A percentile compares a stretch with the other conserved stretches of the same genome.
phyloP scores from a whole-genome alignment of 2,888 invertebrate genomes.

The Ectemnius lituratus region DNA sequence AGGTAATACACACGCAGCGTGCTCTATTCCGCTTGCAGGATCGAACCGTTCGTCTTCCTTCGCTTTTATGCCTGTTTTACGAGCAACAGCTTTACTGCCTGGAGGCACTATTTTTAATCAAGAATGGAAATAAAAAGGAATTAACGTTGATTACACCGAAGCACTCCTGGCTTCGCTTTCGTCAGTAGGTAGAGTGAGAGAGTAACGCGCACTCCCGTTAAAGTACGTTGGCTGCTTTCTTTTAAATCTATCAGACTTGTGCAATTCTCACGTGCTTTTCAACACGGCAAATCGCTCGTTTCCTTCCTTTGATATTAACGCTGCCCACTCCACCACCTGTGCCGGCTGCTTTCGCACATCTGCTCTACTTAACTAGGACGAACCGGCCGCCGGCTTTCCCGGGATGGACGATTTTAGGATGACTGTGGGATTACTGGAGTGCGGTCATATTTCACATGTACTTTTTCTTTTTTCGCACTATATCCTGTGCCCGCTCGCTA shows the following conservation, averaged over 20 bases:
- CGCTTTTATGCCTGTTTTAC: constrained; percentile 32
- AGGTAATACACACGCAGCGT: constrained; percentile 33
- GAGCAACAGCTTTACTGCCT: constrained; percentile 23
- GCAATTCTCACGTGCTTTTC: constrained; percentile 7
- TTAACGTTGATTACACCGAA: constrained; percentile 44
- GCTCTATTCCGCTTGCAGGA: constrained; percentile 29
- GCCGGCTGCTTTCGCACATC: not conserved
- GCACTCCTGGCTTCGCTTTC: too few relatives aligned
- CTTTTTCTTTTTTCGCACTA: too few relatives aligned
- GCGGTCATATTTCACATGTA: not conserved
- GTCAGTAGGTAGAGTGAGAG: not conserved
- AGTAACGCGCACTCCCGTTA: constrained; percentile 26
- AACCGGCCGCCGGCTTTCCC: not conserved
- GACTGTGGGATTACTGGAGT: not conserved
- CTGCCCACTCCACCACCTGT: not conserved
- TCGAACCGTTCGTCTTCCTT: constrained; percentile 33
- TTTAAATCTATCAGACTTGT: constrained; percentile 17
- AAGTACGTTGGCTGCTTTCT: constrained; percentile 2
- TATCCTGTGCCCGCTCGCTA: too few relatives aligned
- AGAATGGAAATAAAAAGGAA: constrained; percentile 28
- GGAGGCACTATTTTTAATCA: constrained; percentile 51
- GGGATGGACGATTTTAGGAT: not conserved
- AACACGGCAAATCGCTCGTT: not conserved
- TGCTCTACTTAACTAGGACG: constrained; percentile 6
- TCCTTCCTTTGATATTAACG: not conserved